These are phyloP conservation scores for Saguinus midas DNA, from an alignment of 2,113 vertebrate species.

Conservation along the genomic window DNA sequence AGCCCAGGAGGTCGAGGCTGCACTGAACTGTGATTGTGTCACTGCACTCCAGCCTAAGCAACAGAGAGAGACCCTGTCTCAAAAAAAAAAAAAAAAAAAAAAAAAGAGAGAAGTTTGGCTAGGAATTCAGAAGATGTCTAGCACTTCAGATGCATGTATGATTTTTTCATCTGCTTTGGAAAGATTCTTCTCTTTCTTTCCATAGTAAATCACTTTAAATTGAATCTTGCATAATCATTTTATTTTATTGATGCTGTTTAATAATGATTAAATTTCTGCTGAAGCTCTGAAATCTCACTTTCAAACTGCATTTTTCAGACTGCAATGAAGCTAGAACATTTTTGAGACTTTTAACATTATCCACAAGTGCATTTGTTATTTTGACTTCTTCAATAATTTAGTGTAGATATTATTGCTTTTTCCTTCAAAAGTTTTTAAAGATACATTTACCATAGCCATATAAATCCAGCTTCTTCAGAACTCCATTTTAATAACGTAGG, in stretches of 20 bases:
- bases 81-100: too few relatives aligned
- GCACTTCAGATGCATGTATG: background rate
- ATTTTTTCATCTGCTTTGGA: background rate
- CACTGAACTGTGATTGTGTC: too few relatives aligned
- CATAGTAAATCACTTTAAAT: background rate
- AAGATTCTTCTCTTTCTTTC: background rate
- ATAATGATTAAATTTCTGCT: background rate
- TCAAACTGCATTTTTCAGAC: background rate
- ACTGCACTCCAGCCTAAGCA: too few relatives aligned
- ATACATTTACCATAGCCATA: background rate
- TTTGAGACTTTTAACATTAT: background rate
- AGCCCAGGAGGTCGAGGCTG: too few relatives aligned
- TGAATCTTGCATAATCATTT: background rate
- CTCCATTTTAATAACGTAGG: background rate
- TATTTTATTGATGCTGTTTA: background rate
- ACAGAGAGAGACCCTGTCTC: too few relatives aligned
- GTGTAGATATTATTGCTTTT: background rate
- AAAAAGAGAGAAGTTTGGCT: background rate
- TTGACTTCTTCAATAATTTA: background rate
- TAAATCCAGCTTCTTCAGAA: slow-evolving; percentile 5
- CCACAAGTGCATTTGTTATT: background rate
- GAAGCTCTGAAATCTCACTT: background rate
- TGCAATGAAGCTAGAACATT: background rate
- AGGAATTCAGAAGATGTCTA: background rate
- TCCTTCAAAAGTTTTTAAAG: background rate